Evolutionary conservation across 2,888 invertebrate species (phyloP).

Genomic region (Drepanosiphum platanoidis): DNA sequence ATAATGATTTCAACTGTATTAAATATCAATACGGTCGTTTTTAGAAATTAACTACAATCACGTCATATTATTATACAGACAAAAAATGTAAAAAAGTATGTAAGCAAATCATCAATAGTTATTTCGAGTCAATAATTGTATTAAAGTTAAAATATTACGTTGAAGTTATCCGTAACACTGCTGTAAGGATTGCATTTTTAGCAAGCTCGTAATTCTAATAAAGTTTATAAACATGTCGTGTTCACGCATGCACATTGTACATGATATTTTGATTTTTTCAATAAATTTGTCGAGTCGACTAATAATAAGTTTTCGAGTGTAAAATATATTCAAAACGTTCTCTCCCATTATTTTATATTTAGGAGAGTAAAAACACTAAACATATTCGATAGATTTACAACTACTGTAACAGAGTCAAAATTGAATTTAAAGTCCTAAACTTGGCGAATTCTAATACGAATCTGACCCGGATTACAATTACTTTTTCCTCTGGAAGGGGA

Average conservation of each 20-base stretch:
- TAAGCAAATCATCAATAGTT: no score
- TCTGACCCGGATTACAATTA: slow-evolving; percentile 48
- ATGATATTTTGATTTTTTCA: not conserved
- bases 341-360: not conserved
- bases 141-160: no score
- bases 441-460: slow-evolving; percentile 24
- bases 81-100: no score
- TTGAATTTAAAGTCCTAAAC: slow-evolving; percentile 34
- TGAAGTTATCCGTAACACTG: no score
- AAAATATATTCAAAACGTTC: not conserved
- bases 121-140: no score
- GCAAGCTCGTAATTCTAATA: not conserved
- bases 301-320: not conserved
- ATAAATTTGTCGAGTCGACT: not conserved
- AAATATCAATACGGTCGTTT: no score
- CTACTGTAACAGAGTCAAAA: slow-evolving; percentile 2
- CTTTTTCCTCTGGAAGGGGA: slow-evolving; percentile 27
- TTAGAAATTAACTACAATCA: no score
- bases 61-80: no score
- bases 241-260: not conserved
- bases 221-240: not conserved
- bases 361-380: not conserved
- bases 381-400: slow-evolving; percentile 12
- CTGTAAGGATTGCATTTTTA: not conserved
- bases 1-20: no score